Evolutionary conservation across 2,113 vertebrate genomes (phyloP), one percentile per base, ranked within the genome.

Genomic region (Menura novaehollandiae): DNA sequence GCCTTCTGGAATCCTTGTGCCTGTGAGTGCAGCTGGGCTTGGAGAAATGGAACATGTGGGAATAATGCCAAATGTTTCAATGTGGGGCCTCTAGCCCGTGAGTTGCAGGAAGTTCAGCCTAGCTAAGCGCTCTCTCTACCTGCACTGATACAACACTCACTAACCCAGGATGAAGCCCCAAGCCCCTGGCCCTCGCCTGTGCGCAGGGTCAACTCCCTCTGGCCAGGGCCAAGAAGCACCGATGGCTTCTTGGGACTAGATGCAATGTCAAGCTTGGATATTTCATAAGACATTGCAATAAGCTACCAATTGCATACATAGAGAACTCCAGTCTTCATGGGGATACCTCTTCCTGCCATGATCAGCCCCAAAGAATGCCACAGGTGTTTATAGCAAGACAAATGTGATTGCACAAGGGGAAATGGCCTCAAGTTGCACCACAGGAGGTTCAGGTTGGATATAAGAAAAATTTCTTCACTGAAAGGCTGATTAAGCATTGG

Each of bases 1-100:
- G 44, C 58, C 39, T 81, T 41, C 60, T 60, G 68, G 7, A 19
- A 63, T 90, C 37, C 73, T 26, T n/a, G 44, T 24, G 32, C 35
- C 75, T 72, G 16, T 19, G 56, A 59, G 59, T 18, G 28, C 72
- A 84, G 66, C 76, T 91, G 69, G 33, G 46, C 76, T 88, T 46
- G 66, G 88, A 93, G 60, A 77, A 93, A 91, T 6, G 19, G 76
- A 96, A 86, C 58, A 76, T 56, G 75, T 81, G 87, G 91, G 95
- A 97, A 85, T 37, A 39, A 85, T 13, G 58, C 72, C 92, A 92
- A 94, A 56, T 52, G 62, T 63, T 88, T 80, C 39, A 16, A 35
- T 13, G 58, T 19, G 62, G 46, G 92, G 86, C 91, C 87, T 93
- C 79, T 66, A 55, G 74, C 32, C 30, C 2, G 1, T 33, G 30